Evolutionary conservation across 2,888 invertebrate species (phyloP), one percentile per base, ranked within the genome.

Genomic region (Drosophila aldrichi): DNA sequence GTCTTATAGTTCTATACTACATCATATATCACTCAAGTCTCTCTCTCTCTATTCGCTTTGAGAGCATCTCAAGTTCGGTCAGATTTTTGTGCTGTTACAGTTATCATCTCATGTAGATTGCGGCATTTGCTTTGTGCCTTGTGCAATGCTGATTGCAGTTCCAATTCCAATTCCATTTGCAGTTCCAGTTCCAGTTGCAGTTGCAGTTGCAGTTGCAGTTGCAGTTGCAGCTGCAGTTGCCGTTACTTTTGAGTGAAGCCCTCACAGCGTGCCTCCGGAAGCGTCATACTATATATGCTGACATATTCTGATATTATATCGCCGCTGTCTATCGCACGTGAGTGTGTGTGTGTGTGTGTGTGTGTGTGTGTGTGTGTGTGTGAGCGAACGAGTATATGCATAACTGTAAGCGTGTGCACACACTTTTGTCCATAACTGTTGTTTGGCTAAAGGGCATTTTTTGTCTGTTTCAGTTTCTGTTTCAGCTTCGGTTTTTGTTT

Each of bases 381-480:
- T 10, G 55, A 32, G 22, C 25, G 5, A 25, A 25, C 25, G 25
- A 4, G 32, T 51, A 10, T 38, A 25, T 40, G 25, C 54, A 40
- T 12, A 54, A 54, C 54, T 54, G 54, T 54, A n/a, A 29, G 18
- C 29, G 54, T 55, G 29, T 40, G 40, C 34, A 18, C 29, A 66
- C 46, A 76, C 62, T 62, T 66, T 41, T 55, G 78, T 74, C 43
- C 58, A 58, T 78, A 76, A 74, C 79, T 69, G 64, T 79, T 70
- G 48, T 56, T 66, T 67, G 54, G 54, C 65, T 70, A 77, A 77
- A 77, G 77, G 77, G 77, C 79, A 66, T 77, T 67, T 64, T 41
- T 48, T 25, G 25, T 48, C 48, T n/a, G 48, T 52, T 16, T 36
- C 16, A 36, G 34, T 20, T 22, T 25, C 38, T 38, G 34, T 65